Evolutionary conservation across 2,888 invertebrate species (phyloP), one percentile per base, ranked within the genome.

Genomic region (Empis stercorea): DNA sequence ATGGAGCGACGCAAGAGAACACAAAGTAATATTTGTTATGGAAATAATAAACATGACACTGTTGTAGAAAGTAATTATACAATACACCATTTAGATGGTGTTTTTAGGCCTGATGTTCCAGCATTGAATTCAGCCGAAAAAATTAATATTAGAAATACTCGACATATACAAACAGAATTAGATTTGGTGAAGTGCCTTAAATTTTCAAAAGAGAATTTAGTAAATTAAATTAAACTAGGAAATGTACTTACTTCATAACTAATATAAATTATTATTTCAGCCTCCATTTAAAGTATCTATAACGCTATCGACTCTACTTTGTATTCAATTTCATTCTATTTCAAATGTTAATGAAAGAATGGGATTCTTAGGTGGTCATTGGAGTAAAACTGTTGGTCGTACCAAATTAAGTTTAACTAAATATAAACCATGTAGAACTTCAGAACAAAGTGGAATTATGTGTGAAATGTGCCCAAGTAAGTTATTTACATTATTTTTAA

Each of bases 401-500:
- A 61, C 66, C 39, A 59, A 60, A 23, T 59, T 80, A 30, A 63
- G 63, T 16, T 70, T 78, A 51, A 64, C 63, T 30, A 66, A 70
- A 47, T 83, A 84, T 59, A 71, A 76, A 14, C 78, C 80, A 0
- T 83, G 82, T 55, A 71, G 72, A 46, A 84, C 82, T 53, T 72
- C 78, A 16, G 73, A 74, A 23, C 77, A 78, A 46, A 76, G 76
- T 46, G 70, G 74, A 7, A 79, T 81, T 46, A 82, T 82, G 67
- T 85, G 85, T 62, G 85, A 86, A 56, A 84, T 85, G 83, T 84
- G 84, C 57, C 83, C 84, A 2, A 78, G 80, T 79, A 52, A 53
- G 51, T n/a, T n/a, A n/a, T n/a, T n/a, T n/a, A n/a, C n/a, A 11
- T 36, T 43, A 43, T 10, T 10, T 14, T 49, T 27, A 44, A 45